These are phyloP conservation scores for Latrodectus hesperus DNA, from an alignment of 2,888 invertebrate genomes.

Conservation along the genomic window DNA sequence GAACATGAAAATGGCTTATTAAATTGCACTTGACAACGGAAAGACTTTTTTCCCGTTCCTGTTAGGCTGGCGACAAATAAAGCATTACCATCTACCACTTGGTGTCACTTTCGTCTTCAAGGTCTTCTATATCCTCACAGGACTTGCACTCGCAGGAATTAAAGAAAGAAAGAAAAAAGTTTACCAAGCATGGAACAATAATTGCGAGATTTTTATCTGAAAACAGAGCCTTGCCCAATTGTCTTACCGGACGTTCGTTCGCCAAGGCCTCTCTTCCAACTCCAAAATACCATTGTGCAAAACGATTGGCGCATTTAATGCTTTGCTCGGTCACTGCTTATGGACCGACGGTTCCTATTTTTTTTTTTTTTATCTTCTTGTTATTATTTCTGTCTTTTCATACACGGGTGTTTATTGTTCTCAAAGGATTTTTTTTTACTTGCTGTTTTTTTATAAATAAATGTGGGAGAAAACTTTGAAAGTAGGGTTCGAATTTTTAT, in stretches of 20 bases:
- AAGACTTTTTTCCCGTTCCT: too few relatives aligned
- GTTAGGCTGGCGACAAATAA: too few relatives aligned
- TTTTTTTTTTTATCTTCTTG: conserved; percentile 12
- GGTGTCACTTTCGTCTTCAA: conserved; percentile 17
- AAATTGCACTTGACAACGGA: too few relatives aligned
- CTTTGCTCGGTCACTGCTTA: conserved; percentile 13
- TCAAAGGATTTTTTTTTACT: neutral
- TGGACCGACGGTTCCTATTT: conserved; percentile 8
- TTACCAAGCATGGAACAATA: conserved; percentile 5
- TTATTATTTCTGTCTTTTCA: conserved; percentile 8
- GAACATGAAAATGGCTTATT: too few relatives aligned
- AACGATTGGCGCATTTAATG: conserved; percentile 18
- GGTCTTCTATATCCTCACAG: conserved; percentile 7
- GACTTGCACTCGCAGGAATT: neutral
- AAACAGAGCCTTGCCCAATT: too few relatives aligned
- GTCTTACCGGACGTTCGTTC: conserved; percentile 34
- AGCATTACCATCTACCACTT: neutral
- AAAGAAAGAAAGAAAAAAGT: neutral
- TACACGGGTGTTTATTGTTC: conserved; percentile 22
- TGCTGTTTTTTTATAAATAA: neutral
- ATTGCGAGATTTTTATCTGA: conserved; percentile 15
- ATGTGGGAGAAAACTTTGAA: neutral
- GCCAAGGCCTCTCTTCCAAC: too few relatives aligned
- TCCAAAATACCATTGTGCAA: conserved; percentile 10
- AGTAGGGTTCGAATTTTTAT: neutral